A percentile compares a stretch with the other conserved stretches of the same genome.
Evolutionary conservation across 2,113 vertebrate genomes (phyloP).

Genomic region (Gnathonemus echidnorhynchus): DNA sequence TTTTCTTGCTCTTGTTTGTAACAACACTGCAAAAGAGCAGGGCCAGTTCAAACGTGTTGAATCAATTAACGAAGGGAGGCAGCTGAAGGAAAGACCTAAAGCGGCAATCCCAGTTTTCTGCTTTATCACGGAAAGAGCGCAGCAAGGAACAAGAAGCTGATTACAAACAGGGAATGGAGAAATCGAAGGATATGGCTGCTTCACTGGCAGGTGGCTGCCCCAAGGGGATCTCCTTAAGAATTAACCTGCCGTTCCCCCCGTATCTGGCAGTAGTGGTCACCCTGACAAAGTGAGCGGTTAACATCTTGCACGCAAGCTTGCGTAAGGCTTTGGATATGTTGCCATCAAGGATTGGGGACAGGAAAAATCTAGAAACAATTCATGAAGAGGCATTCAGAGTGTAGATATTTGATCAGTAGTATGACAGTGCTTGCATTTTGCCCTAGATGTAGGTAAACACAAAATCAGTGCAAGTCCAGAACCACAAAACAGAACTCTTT

Average conservation of each 20-base stretch:
- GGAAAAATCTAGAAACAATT: background rate
- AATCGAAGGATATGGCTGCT: constrained; percentile 43
- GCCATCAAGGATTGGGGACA: constrained; percentile 15
- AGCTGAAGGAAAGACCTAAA: constrained; percentile 38
- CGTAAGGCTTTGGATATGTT: constrained; percentile 17
- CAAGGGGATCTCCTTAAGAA: constrained; percentile 30
- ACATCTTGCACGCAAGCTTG: constrained; percentile 47
- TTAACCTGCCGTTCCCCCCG: constrained; percentile 18
- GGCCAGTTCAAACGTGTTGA: constrained; percentile 49
- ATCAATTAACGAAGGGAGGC: constrained; percentile 43
- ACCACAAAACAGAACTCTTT: background rate
- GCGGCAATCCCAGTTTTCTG: constrained; percentile 28
- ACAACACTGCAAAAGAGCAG: constrained; percentile 36
- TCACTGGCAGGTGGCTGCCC: constrained; percentile 29
- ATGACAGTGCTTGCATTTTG: background rate
- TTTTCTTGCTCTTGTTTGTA: constrained; percentile 37
- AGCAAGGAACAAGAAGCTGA: background rate
- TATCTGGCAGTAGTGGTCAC: constrained; percentile 36
- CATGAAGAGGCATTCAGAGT: background rate
- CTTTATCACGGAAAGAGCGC: constrained; percentile 16
- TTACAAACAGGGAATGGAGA: constrained; percentile 20
- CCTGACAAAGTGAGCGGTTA: constrained; percentile 24
- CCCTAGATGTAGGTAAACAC: background rate
- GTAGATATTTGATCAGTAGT: background rate
- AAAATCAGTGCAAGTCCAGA: background rate